Percentiles rank a stretch among this genome's conserved stretches.
Evolutionary conservation across 2,888 invertebrate species (phyloP).

Genomic region (Periphyllus acericola): DNA sequence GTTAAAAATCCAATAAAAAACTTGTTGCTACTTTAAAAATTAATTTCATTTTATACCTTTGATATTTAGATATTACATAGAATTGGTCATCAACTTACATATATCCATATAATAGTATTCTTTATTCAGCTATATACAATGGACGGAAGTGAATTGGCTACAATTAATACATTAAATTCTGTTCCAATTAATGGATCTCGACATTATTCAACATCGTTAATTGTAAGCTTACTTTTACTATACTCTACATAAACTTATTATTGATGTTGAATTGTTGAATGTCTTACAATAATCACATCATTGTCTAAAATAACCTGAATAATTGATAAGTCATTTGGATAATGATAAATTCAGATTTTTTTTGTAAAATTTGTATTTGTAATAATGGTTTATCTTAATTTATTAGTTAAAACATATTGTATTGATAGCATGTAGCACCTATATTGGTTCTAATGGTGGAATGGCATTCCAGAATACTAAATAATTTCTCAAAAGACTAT

Average conservation of each 20-base stretch:
- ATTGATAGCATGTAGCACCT: too few species aligned
- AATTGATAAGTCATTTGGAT: too few species aligned
- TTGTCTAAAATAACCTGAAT: background rate
- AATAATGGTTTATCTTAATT: too few species aligned
- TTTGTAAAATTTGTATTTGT: too few species aligned
- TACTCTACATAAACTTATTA: background rate
- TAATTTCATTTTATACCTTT: background rate
- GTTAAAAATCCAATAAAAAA: background rate
- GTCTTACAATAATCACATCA: background rate
- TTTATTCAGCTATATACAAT: background rate
- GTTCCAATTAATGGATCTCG: constrained; percentile 21
- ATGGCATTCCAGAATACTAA: too few species aligned
- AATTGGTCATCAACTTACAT: background rate
- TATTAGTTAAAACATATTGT: too few species aligned
- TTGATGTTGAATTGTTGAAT: background rate
- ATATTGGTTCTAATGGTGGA: too few species aligned
- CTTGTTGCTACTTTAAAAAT: background rate
- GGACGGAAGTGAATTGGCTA: constrained; percentile 23
- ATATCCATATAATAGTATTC: background rate
- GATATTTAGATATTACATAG: background rate
- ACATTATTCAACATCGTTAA: constrained; percentile 56
- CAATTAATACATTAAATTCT: background rate
- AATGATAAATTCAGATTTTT: too few species aligned
- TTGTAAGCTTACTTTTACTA: constrained; percentile 20
- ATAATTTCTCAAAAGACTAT: too few species aligned